Conservation (phyloP, 2,797 vertebrate species). For the Setipinna tenuifilis region DNA sequence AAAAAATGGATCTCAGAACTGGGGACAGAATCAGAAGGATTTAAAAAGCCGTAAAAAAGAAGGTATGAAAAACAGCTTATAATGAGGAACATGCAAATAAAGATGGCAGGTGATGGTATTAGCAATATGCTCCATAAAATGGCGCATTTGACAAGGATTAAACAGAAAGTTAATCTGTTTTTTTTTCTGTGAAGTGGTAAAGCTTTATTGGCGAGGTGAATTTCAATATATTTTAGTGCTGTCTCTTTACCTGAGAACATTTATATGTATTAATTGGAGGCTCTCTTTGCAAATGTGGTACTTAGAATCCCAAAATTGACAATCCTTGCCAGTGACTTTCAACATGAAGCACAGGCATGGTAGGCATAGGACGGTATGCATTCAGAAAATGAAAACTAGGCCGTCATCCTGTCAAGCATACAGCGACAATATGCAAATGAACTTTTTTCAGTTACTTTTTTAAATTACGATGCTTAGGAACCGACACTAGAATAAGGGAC, state of each 20-base stretch:
- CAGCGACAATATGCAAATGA: not conserved
- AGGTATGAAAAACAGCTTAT: not conserved
- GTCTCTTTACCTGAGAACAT: not conserved
- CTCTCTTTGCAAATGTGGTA: not conserved
- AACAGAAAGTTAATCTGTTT: not conserved
- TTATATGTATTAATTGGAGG: not conserved
- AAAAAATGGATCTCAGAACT: not conserved
- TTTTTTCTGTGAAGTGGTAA: not conserved
- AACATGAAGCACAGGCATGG: not conserved
- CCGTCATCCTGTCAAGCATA: not conserved
- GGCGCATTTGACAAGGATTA: not conserved
- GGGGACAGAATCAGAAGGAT: not conserved
- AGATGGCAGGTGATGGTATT: constrained; percentile 5
- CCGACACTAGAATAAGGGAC: not conserved
- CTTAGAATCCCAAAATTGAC: not conserved
- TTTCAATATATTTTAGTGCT: not conserved
- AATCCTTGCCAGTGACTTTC: not conserved
- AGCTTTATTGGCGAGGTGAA: not conserved
- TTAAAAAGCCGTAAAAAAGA: not conserved
- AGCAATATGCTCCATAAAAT: not conserved
- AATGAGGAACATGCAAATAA: not conserved
- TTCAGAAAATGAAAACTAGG: not conserved
- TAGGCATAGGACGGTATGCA: not conserved
- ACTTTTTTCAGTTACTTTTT: not conserved
- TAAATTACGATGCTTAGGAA: not conserved